phyloP scores from a whole-genome alignment of 2,113 vertebrate genomes.

The Uropsilus gracilis region DNA sequence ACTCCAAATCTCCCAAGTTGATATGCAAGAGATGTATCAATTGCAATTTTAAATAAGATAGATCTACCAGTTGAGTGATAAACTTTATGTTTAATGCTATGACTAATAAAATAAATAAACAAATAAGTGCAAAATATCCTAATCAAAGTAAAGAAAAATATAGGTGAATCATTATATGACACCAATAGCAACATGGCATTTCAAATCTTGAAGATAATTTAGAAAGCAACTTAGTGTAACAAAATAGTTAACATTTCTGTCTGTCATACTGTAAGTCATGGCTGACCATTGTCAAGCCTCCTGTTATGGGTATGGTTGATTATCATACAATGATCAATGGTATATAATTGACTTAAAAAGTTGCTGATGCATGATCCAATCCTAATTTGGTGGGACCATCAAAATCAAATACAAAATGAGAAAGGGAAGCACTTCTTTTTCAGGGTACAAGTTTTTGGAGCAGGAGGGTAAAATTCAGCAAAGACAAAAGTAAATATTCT shows the following conservation, averaged over 20 bases:
- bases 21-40: no score
- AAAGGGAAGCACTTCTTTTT: not conserved
- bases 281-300: not conserved
- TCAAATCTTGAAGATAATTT: not conserved
- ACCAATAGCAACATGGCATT: not conserved
- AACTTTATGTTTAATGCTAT: not conserved
- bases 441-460: not conserved
- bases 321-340: no score
- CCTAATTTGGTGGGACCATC: not conserved
- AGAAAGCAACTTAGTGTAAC: not conserved
- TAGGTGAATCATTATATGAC: not conserved
- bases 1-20: not conserved
- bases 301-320: no score
- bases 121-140: not conserved
- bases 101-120: not conserved
- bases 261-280: not conserved
- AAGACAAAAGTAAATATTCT: not conserved
- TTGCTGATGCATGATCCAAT: not conserved
- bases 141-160: not conserved
- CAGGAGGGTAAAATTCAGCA: not conserved
- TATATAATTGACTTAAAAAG: not conserved
- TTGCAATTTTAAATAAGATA: no score
- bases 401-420: not conserved
- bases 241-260: not conserved
- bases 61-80: no score